Percentiles rank a stretch among this genome's conserved stretches.
Evolutionary conservation across 2,888 invertebrate genomes (phyloP).

Genomic region (Rugalucina vietnamica): DNA sequence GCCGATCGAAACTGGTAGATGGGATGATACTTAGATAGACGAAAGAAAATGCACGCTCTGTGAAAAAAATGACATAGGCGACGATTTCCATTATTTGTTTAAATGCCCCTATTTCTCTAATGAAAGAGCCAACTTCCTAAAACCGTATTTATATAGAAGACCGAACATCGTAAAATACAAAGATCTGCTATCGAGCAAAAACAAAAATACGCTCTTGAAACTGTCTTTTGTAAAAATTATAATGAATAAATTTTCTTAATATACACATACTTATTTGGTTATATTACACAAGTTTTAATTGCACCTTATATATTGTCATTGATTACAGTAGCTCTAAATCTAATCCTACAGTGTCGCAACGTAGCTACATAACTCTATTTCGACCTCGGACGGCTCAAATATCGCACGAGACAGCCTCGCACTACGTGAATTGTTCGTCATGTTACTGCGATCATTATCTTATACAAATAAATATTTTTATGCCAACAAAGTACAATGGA

Average conservation of each 20-base stretch:
- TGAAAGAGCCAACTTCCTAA: not conserved
- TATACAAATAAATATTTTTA: too few relatives aligned
- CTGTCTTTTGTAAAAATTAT: not conserved
- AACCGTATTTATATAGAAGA: not conserved
- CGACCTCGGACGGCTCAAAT: too few relatives aligned
- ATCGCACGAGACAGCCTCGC: too few relatives aligned
- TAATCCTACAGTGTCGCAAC: too few relatives aligned
- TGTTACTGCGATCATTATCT: too few relatives aligned
- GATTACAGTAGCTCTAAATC: too few relatives aligned
- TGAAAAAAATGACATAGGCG: conserved; percentile 10
- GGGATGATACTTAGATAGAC: conserved; percentile 17
- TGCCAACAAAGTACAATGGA: too few relatives aligned
- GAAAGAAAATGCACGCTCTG: conserved; percentile 30
- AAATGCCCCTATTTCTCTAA: conserved; percentile 11
- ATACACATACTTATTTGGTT: too few relatives aligned
- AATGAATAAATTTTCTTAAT: not conserved
- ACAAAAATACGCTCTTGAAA: conserved; percentile 70
- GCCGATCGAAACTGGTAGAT: conserved; percentile 26
- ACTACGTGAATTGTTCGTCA: too few relatives aligned
- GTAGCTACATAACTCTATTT: too few relatives aligned
- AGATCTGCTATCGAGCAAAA: conserved; percentile 83
- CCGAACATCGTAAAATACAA: conserved; percentile 2
- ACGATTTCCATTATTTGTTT: conserved; percentile 32
- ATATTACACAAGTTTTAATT: too few relatives aligned
- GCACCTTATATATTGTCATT: too few relatives aligned